Evolutionary conservation across 1,140 invertebrate genomes (phyloP), one percentile per base, ranked within the genome.

Genomic region (Zaprionus gabonicus): DNA sequence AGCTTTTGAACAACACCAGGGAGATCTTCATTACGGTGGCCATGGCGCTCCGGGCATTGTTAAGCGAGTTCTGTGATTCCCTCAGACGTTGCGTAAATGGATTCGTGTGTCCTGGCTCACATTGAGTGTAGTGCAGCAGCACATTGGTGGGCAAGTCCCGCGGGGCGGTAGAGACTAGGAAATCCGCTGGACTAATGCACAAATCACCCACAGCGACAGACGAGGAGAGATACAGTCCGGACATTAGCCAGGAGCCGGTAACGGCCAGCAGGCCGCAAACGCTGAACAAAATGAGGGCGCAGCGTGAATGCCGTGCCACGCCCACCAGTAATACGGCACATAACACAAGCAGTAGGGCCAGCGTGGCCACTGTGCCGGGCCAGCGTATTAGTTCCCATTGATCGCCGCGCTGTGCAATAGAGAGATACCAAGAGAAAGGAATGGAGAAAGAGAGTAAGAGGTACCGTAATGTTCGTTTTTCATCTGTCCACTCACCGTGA

Each of bases 161-260:
- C 1, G 96, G 95, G 31, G 96, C 94, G 84, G 97, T 96, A 27
- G 97, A 94, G 17, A 96, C 96, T 0, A 97, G 93, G 60, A 96
- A 97, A 66, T 97, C 96, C 31, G 96, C 95, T 10, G 96, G 95
- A 66, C 97, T 96, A 77, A 94, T 97, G 94, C 97, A 92, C 93
- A 96, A 94, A 95, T 95, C 93, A 93, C 95, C 96, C 71, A 97
- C 96, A 41, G 96, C 95, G 82, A 98, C 97, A 56, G 96, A 96
- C 13, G 95, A 95, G 27, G 96, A 96, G 58, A 98, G 93, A 93
- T 98, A 97, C 27, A 98, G 90, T 55, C 97, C 97, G 23, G 96
- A 96, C 94, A 97, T 95, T 62, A 97, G 94, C 96, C 97, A 98
- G 75, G 97, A 98, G 71, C 97, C 95, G 77, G 98, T 98, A n/a